Evolutionary conservation across 2,888 invertebrate species (phyloP).

Genomic region (Encarsia formosa): DNA sequence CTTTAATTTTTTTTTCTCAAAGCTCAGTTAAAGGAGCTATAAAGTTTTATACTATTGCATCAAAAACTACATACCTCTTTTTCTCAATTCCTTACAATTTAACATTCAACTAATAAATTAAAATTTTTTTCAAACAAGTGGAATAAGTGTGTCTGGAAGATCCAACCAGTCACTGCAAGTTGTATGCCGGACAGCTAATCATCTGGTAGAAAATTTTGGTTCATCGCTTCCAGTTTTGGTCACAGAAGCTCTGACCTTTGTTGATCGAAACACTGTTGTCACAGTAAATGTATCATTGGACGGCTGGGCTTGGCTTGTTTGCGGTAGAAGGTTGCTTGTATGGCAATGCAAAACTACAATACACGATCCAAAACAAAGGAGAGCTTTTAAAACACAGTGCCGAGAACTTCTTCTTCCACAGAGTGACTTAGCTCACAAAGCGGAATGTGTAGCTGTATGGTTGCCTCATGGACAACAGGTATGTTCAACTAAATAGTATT

Average conservation of each 20-base stretch:
- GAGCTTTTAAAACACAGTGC: slow-evolving; percentile 63
- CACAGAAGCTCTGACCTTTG: slow-evolving; percentile 81
- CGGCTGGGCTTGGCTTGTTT: slow-evolving; percentile 83
- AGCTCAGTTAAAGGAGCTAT: too few species aligned
- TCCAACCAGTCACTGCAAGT: slow-evolving; percentile 69
- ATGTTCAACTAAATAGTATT: slow-evolving; percentile 9
- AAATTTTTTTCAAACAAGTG: slow-evolving; percentile 28
- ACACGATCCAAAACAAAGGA: slow-evolving; percentile 44
- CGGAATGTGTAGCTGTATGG: slow-evolving; percentile 76
- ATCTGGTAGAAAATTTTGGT: slow-evolving; percentile 76
- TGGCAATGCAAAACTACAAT: slow-evolving; percentile 70
- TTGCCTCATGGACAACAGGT: slow-evolving; percentile 57
- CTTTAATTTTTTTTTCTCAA: too few species aligned
- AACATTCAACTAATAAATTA: not conserved
- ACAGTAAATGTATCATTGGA: slow-evolving; percentile 64
- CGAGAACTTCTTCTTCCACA: slow-evolving; percentile 84
- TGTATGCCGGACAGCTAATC: slow-evolving; percentile 69
- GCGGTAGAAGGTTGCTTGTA: slow-evolving; percentile 76
- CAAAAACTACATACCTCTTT: not conserved
- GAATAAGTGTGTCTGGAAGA: slow-evolving; percentile 57
- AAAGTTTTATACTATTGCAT: not conserved
- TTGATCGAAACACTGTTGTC: slow-evolving; percentile 61
- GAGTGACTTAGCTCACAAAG: slow-evolving; percentile 87
- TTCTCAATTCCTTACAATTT: not conserved
- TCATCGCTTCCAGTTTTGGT: slow-evolving; percentile 80